These are phyloP conservation scores for Orthosia gothica DNA, from an alignment of 2,888 invertebrate genomes.

Conservation along the genomic window DNA sequence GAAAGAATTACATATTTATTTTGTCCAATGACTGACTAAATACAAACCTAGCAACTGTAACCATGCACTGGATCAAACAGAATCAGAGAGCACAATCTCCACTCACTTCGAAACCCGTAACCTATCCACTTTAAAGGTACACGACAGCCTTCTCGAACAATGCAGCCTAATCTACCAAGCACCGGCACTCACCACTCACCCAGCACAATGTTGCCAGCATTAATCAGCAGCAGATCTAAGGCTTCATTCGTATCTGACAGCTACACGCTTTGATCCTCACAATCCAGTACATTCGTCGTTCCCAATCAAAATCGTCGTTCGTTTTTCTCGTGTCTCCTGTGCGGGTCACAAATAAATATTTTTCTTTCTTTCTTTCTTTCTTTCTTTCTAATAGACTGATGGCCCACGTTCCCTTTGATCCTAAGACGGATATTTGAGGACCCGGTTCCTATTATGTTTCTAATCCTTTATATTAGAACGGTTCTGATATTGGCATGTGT, in stretches of 20 bases:
- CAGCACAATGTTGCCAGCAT: constrained; percentile 51
- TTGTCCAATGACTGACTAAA: neutral
- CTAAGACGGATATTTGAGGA: constrained; percentile 71
- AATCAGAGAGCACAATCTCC: constrained; percentile 3
- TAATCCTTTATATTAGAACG: constrained; percentile 73
- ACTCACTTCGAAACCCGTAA: constrained; percentile 10
- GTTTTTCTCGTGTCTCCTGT: too few species aligned
- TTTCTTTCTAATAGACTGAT: constrained; percentile 74
- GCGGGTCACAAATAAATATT: too few species aligned
- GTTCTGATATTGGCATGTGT: constrained; percentile 62
- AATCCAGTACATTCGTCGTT: constrained; percentile 73
- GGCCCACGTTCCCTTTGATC: constrained; percentile 76
- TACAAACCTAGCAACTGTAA: neutral
- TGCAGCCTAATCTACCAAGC: constrained; percentile 50
- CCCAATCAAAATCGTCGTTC: too few species aligned
- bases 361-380: too few species aligned
- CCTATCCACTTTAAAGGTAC: constrained; percentile 6
- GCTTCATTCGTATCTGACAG: constrained; percentile 60
- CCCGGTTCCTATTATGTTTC: constrained; percentile 71
- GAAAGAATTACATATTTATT: too few species aligned
- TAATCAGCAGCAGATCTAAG: constrained; percentile 56
- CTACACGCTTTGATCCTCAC: constrained; percentile 72
- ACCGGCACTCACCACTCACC: constrained; percentile 24
- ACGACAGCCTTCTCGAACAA: constrained; percentile 37
- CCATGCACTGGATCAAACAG: neutral